Base-by-base conservation (phyloP, 2,797 vertebrate species). In the Oreochromis grahami region DNA sequence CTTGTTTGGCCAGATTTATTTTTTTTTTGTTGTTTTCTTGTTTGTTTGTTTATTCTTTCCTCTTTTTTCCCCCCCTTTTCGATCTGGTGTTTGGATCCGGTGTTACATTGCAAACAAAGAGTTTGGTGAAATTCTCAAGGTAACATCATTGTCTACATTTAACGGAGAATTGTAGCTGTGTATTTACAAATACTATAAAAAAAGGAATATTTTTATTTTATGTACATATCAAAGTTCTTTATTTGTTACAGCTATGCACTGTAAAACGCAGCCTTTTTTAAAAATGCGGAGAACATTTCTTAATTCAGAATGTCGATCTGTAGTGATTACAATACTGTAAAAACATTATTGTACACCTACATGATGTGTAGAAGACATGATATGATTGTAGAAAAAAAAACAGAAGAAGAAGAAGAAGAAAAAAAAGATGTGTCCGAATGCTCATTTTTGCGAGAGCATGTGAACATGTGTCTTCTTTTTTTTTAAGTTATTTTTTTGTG, bases 171-270 rank as follows among this genome's bases (percentile, higher is more conserved):
- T 97, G 97, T 97, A 98, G 97, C 97, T 86, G 95, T 96, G 96
- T 98, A 99, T 98, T 98, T 98, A 98, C 97, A 98, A 94, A 98
- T 97, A 95, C 96, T 96, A 96, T 97, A 90, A 97, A 97, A 98
- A 97, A 98, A 97, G 94, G 96, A 98, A 97, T 98, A 98, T 98
- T 99, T 99, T 99, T 99, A 97, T 99, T 99, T 98, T 98, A 91
- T 98, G 98, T 99, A 99, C 95, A 99, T 99, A 98, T 95, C 96
- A 94, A 97, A 95, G 96, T 97, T 97, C 95, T 98, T 98, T 98
- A 97, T 99, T 99, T 98, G 98, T 99, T 99, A 99, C 98, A 98
- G 98, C 98, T 99, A 99, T 99, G 98, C 98, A 99, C 98, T 99
- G 98, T 99, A 99, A 96, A 98, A 99, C 96, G 97, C 98, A 98